Evolutionary conservation across 1,140 invertebrate species (phyloP).

Genomic region (Capitella teleta): DNA sequence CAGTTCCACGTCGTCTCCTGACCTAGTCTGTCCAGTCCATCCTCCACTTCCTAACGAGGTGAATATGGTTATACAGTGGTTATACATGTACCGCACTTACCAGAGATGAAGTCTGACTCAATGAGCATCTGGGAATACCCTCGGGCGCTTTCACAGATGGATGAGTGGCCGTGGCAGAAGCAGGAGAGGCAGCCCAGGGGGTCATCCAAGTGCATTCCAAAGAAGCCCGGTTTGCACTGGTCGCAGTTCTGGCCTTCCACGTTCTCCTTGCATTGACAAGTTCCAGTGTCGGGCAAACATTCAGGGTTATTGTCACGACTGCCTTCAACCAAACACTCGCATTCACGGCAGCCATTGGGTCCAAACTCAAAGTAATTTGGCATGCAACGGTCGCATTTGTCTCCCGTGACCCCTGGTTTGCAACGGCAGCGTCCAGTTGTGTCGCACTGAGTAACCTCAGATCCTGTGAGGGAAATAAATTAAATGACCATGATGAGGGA

Average conservation of each 20-base stretch:
- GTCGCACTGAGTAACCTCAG: constrained; percentile 65
- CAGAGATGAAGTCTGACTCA: constrained; percentile 40
- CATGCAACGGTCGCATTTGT: constrained; percentile 45
- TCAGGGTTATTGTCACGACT: constrained; percentile 68
- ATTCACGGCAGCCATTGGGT: constrained; percentile 50
- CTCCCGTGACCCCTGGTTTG: constrained; percentile 47
- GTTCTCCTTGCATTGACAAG: constrained; percentile 85
- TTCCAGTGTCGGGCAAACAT: constrained; percentile 64
- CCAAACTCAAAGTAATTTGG: constrained; percentile 86
- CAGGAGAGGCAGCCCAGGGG: constrained; percentile 93
- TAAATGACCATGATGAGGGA: too few species aligned
- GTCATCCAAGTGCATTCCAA: constrained; percentile 78
- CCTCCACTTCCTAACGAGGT: constrained; percentile 57
- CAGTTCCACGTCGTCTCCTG: constrained; percentile 44
- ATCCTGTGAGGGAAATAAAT: not conserved
- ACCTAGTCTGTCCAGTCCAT: constrained; percentile 67
- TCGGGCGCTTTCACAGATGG: constrained; percentile 70
- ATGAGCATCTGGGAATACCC: constrained; percentile 49
- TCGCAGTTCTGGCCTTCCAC: constrained; percentile 73
- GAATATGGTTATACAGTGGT: constrained; percentile 6
- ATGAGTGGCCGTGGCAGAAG: constrained; percentile 96
- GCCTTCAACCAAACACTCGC: constrained; percentile 73
- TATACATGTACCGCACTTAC: constrained; percentile 15
- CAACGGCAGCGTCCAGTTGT: constrained; percentile 54
- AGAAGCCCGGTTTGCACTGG: constrained; percentile 90